Base-by-base conservation (phyloP, 2,113 vertebrate genomes). In the Lepus europaeus region DNA sequence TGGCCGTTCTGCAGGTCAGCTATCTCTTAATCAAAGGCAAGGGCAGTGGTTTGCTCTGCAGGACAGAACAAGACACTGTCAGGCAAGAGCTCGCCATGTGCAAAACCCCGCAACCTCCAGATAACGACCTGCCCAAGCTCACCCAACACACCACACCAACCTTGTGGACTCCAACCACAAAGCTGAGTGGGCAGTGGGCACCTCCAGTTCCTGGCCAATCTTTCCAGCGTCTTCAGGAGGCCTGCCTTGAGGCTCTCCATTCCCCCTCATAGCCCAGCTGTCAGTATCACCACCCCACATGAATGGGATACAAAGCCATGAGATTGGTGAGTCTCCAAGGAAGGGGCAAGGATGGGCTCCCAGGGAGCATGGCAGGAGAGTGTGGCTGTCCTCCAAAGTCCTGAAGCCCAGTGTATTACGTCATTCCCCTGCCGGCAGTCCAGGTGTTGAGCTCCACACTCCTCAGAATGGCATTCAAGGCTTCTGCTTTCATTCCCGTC, bases 131-230 rank as follows among this genome's bases (percentile, higher is more conserved):
- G 2, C 51, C 70, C 25, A 0, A 3, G 29, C 12, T n/a, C 39
- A 12, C 36, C 31, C 25, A 25, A 17, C 0, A 1, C 1, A 2
- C 36, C 1, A 4, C 2, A 4, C 16, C 22, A 9, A 66, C 20
- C 29, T 9, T 5, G 5, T 0, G 23, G 3, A 66, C 31, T 16
- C 25, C 13, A 19, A 22, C 29, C 29, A 33, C 5, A 6, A 53
- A 61, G 59, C 17, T 1, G 7, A 63, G 53, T 6, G n/a, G 23
- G 33, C 5, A 16, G 53, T 4, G 63, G 17, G 25, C 23, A 5
- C 70, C 25, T 27, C 29, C 12, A 45, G 31, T 4, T 27, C 79
- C 49, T 1, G 36, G 39, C 9, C 29, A 16, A 5, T 17, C 6
- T 11, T 17, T 3, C 16, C 7, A 0, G 56, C 69, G 53, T 33